Evolutionary conservation across 2,888 invertebrate species (phyloP).

Genomic region (Catocala fraxini): DNA sequence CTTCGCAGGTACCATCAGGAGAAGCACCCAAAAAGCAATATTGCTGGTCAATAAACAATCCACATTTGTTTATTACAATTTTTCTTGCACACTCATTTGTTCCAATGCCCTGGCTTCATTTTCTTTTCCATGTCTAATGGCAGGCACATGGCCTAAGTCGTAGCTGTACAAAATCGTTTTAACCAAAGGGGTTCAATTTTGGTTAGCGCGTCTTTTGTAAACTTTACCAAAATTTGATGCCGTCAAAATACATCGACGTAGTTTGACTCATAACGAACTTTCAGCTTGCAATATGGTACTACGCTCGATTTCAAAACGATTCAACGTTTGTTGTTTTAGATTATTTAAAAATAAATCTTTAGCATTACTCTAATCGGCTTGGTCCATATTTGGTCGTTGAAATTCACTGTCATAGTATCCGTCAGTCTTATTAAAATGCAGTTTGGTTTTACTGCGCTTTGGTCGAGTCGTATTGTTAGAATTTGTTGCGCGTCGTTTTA

Average conservation of each 20-base stretch:
- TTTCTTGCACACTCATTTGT: neutral
- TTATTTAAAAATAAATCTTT: neutral
- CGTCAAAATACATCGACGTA: neutral
- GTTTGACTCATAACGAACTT: slow-evolving; percentile 8
- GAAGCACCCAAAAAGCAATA: slow-evolving; percentile 10
- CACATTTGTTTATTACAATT: slow-evolving; percentile 3
- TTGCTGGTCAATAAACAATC: slow-evolving; percentile 6
- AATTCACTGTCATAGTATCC: neutral
- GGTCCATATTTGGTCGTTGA: neutral
- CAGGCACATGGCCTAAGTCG: slow-evolving; percentile 6
- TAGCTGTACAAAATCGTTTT: slow-evolving; percentile 6
- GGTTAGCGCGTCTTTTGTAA: slow-evolving; percentile 6
- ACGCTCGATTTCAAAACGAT: neutral
- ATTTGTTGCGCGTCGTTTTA: neutral
- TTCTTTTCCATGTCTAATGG: slow-evolving; percentile 8
- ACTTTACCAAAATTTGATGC: slow-evolving; percentile 10
- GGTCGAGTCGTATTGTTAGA: neutral
- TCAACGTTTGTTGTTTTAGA: neutral
- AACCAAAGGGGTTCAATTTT: neutral
- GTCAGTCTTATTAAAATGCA: neutral
- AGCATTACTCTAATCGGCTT: neutral
- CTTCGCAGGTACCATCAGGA: slow-evolving; percentile 7
- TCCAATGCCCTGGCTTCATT: neutral
- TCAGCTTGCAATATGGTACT: slow-evolving; percentile 2
- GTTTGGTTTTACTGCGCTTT: neutral